These are phyloP conservation scores for Regulus satrapa DNA, from an alignment of 2,113 vertebrate species.

Conservation along the genomic window DNA sequence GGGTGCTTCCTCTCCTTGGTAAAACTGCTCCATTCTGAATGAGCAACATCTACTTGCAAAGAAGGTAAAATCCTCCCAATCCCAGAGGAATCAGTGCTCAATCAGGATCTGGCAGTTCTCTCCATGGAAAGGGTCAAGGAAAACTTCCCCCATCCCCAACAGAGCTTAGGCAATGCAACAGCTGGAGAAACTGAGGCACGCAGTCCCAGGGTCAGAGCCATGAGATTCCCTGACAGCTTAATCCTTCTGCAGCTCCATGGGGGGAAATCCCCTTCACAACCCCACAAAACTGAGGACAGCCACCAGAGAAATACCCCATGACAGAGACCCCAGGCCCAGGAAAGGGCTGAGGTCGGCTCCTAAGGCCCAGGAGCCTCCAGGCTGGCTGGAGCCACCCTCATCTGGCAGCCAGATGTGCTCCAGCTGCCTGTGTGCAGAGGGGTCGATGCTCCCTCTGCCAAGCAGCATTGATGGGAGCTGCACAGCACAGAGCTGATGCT, in stretches of 20 bases:
- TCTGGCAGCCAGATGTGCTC: constrained; percentile 45
- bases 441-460: neutral
- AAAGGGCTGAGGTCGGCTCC: neutral
- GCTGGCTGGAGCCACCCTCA: neutral
- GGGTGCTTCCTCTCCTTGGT: neutral
- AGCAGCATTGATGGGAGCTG: neutral
- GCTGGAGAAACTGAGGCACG: neutral
- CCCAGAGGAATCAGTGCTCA: neutral
- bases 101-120: neutral
- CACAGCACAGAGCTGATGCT: neutral
- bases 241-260: neutral
- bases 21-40: neutral
- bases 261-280: neutral
- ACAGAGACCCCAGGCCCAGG: neutral
- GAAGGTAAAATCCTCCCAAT: neutral
- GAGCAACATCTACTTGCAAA: neutral
- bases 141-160: accelerated
- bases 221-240: neutral
- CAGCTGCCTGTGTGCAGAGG: neutral
- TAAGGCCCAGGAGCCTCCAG: neutral
- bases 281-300: neutral
- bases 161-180: neutral
- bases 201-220: neutral
- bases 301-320: neutral
- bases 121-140: neutral